Percentiles rank a stretch among this genome's conserved stretches.
phyloP scores from a whole-genome alignment of 1,140 invertebrate species.

The Bombus superbus region DNA sequence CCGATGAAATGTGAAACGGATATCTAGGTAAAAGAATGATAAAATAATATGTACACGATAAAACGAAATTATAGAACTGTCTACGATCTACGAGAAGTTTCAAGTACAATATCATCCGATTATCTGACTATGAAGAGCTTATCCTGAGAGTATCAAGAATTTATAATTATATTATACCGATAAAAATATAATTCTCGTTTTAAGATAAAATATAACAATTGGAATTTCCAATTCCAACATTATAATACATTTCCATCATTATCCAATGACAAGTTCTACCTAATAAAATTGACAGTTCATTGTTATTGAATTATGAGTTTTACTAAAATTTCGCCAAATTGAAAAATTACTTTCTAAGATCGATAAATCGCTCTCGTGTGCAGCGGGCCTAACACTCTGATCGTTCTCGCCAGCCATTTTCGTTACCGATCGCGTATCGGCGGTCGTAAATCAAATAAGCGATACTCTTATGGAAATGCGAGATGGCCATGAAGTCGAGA shows the following conservation, averaged over 20 bases:
- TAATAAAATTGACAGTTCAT: no score
- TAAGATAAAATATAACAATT: no score
- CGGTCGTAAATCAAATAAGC: conserved; percentile 24
- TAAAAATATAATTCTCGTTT: no score
- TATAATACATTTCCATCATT: no score
- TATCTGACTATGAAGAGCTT: not conserved
- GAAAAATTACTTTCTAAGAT: not conserved
- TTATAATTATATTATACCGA: no score
- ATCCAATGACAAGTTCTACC: no score
- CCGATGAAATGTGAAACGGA: not conserved
- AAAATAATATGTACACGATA: not conserved
- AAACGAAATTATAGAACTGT: not conserved
- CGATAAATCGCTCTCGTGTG: not conserved
- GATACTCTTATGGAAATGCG: conserved; percentile 27
- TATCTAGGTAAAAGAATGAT: not conserved
- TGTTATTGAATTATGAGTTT: no score
- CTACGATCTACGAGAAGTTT: not conserved
- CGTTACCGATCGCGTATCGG: conserved; percentile 1
- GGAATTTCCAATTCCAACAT: no score
- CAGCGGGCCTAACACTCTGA: not conserved
- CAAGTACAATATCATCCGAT: not conserved
- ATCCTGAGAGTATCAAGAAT: not conserved
- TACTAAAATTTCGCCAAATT: no score
- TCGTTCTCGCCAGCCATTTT: not conserved
- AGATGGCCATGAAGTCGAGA: not conserved